Evolutionary conservation across 2,888 invertebrate species (phyloP).

Genomic region (Thymelicus acteon): DNA sequence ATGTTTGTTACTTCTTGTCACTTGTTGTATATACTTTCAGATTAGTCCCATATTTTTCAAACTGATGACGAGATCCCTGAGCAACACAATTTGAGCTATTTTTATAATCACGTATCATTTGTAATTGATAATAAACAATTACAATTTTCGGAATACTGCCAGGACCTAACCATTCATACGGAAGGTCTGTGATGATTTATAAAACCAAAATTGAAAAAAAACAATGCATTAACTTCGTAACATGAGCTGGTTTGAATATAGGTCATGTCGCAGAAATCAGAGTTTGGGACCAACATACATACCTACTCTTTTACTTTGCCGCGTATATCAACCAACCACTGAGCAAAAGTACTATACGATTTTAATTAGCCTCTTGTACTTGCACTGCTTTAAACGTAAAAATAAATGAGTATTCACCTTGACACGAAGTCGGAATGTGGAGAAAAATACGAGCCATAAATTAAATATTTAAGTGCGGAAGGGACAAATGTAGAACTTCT

Average conservation of each 20-base stretch:
- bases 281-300: background rate
- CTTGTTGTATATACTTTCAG: too few relatives aligned
- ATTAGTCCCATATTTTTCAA: too few relatives aligned
- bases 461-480: slow-evolving; percentile 27
- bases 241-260: background rate
- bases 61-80: too few relatives aligned
- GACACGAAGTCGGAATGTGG: slow-evolving; percentile 31
- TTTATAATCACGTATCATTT: too few relatives aligned
- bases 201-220: background rate
- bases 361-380: slow-evolving; percentile 36
- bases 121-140: too few relatives aligned
- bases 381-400: slow-evolving; percentile 26
- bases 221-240: background rate
- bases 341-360: slow-evolving; percentile 22
- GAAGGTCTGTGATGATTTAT: too few relatives aligned
- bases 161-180: too few relatives aligned
- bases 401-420: slow-evolving; percentile 37
- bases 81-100: too few relatives aligned
- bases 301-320: background rate
- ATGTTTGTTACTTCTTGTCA: too few relatives aligned
- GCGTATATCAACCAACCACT: slow-evolving; percentile 24
- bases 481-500: slow-evolving; percentile 21
- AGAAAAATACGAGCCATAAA: slow-evolving; percentile 30
- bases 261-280: background rate
- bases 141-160: too few relatives aligned